These are phyloP conservation scores for Stenolophus ochropezus DNA, from an alignment of 2,888 invertebrate genomes.

Conservation along the genomic window DNA sequence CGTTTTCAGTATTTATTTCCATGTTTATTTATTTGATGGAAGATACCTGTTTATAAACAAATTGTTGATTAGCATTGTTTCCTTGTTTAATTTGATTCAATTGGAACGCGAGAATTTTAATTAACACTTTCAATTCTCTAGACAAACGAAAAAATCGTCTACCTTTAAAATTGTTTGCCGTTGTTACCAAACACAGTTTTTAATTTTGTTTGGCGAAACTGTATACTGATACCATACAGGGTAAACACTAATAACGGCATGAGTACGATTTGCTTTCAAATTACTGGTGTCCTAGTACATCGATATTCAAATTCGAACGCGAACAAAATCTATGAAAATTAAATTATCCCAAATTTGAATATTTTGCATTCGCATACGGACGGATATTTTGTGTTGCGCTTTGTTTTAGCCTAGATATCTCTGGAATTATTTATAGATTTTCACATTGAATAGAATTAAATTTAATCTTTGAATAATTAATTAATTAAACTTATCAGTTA, in stretches of 20 bases:
- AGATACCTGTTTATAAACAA: not conserved
- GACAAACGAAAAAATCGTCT: constrained; percentile 1
- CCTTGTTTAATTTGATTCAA: not conserved
- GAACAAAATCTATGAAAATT: constrained; percentile 24
- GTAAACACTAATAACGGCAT: constrained; percentile 15
- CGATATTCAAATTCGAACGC: constrained; percentile 14
- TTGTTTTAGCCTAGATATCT: not conserved
- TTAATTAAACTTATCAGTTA: constrained; percentile 20
- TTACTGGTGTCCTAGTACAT: constrained; percentile 15
- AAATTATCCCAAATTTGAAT: constrained; percentile 20
- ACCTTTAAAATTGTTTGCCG: constrained; percentile 19
- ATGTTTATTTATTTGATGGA: not conserved
- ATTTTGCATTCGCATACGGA: not conserved
- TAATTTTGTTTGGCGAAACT: constrained; percentile 13
- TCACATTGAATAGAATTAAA: constrained; percentile 3
- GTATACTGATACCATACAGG: not conserved
- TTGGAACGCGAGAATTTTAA: constrained; percentile 12
- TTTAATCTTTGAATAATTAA: constrained; percentile 17
- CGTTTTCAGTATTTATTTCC: not conserved
- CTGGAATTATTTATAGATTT: not conserved
- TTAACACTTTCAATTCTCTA: constrained; percentile 24
- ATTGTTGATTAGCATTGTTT: constrained; percentile 4
- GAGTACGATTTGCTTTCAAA: constrained; percentile 30
- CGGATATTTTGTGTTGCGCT: not conserved
- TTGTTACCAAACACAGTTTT: constrained; percentile 20